Evolutionary conservation across 2,113 vertebrate species (phyloP).

Genomic region (Lamprotornis superbus): DNA sequence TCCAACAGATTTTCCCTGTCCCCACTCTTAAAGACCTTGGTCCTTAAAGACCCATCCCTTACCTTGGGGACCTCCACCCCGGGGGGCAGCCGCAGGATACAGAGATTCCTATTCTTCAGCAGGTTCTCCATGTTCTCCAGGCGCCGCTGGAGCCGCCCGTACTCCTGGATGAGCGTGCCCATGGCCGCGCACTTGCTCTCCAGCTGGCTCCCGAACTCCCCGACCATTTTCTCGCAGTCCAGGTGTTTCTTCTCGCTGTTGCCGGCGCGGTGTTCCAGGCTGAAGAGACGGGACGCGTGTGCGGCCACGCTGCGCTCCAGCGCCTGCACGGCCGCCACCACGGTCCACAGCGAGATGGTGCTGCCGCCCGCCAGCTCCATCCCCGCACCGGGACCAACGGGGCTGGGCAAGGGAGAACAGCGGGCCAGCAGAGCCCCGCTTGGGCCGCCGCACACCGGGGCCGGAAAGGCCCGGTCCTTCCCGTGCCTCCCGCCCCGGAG

Average conservation of each 20-base stretch:
- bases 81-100: constrained; percentile 53
- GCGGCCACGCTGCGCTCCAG: constrained; percentile 70
- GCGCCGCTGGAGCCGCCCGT: constrained; percentile 64
- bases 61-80: constrained; percentile 61
- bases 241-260: constrained; percentile 61
- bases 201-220: constrained; percentile 70
- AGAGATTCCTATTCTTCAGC: constrained; percentile 62
- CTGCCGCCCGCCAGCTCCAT: constrained; percentile 36
- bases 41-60: background rate
- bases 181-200: constrained; percentile 66
- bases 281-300: constrained; percentile 66
- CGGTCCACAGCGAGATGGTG: constrained; percentile 67
- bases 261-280: constrained; percentile 57
- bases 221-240: constrained; percentile 61
- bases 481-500: background rate
- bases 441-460: background rate
- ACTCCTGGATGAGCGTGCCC: constrained; percentile 69
- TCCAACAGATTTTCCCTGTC: too few species aligned
- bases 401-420: accelerated
- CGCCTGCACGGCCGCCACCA: constrained; percentile 69
- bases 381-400: background rate
- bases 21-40: too few species aligned
- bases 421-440: background rate
- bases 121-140: constrained; percentile 74
- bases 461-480: background rate